phyloP scores from a whole-genome alignment of 2,888 invertebrate genomes.

The Oxystoma pomonae region DNA sequence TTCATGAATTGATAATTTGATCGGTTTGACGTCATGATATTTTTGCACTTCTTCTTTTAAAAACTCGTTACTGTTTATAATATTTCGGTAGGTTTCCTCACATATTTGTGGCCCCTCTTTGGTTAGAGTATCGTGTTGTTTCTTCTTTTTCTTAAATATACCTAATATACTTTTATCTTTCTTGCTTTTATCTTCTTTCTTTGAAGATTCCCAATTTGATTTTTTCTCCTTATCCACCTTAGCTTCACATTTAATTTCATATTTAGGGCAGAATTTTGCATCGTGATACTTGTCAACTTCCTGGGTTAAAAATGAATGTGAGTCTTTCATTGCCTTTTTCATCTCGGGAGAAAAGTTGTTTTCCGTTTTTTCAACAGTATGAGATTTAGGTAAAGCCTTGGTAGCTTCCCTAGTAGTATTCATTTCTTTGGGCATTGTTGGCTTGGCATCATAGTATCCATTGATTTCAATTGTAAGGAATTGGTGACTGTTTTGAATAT shows the following conservation, averaged over 20 bases:
- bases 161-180: slow-evolving; percentile 7
- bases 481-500: neutral
- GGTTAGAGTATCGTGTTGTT: slow-evolving; percentile 4
- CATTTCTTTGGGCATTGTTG: slow-evolving; percentile 9
- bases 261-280: slow-evolving; percentile 1
- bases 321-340: slow-evolving; percentile 20
- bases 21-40: slow-evolving; percentile 26
- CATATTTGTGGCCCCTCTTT: slow-evolving; percentile 19
- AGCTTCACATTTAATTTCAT: neutral
- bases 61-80: slow-evolving; percentile 19
- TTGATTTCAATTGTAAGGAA: slow-evolving; percentile 2
- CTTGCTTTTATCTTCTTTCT: neutral
- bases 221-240: neutral
- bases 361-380: slow-evolving; percentile 15
- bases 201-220: neutral
- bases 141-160: slow-evolving; percentile 18
- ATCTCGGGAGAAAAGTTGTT: slow-evolving; percentile 15
- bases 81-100: slow-evolving; percentile 19
- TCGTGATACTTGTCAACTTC: slow-evolving; percentile 23
- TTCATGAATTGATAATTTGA: neutral
- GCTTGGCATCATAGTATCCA: slow-evolving; percentile 6
- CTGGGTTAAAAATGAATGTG: slow-evolving; percentile 19
- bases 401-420: slow-evolving; percentile 3
- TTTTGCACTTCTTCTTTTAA: slow-evolving; percentile 17
- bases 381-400: slow-evolving; percentile 4